These are phyloP conservation scores for Mimas tiliae DNA, from an alignment of 2,888 invertebrate genomes.

Conservation along the genomic window DNA sequence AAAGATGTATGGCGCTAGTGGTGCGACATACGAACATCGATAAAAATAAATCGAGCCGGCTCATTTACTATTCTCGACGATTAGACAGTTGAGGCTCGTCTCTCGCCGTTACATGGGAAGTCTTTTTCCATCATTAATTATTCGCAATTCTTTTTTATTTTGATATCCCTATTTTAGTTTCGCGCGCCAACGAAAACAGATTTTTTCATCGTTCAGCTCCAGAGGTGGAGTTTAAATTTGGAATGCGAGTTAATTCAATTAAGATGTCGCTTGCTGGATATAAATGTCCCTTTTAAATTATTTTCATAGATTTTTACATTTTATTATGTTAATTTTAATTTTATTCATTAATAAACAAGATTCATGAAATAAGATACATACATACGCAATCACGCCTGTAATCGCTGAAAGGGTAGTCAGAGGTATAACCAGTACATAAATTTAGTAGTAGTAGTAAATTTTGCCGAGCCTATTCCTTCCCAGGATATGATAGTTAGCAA, in stretches of 20 bases:
- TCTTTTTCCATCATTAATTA: slow-evolving; percentile 68
- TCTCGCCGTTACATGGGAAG: slow-evolving; percentile 56
- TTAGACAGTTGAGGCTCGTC: slow-evolving; percentile 49
- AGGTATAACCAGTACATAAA: no score
- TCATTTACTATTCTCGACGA: slow-evolving; percentile 53
- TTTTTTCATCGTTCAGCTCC: neutral
- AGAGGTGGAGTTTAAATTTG: slow-evolving; percentile 10
- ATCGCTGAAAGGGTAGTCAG: no score
- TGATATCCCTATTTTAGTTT: slow-evolving; percentile 34
- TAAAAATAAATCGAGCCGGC: slow-evolving; percentile 47
- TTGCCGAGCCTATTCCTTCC: no score
- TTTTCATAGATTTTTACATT: no score
- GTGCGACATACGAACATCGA: slow-evolving; percentile 55
- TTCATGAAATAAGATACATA: no score
- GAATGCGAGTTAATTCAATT: slow-evolving; percentile 7
- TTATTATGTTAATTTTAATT: neutral
- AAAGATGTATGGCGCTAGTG: slow-evolving; percentile 70
- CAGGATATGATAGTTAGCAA: no score
- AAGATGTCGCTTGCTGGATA: neutral
- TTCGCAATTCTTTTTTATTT: slow-evolving; percentile 46
- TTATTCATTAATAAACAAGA: neutral
- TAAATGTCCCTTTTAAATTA: neutral
- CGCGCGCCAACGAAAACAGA: slow-evolving; percentile 28
- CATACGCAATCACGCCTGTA: no score
- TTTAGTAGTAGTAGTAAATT: no score